phyloP scores from a whole-genome alignment of 2,113 vertebrate species.

The Antennarius striatus region DNA sequence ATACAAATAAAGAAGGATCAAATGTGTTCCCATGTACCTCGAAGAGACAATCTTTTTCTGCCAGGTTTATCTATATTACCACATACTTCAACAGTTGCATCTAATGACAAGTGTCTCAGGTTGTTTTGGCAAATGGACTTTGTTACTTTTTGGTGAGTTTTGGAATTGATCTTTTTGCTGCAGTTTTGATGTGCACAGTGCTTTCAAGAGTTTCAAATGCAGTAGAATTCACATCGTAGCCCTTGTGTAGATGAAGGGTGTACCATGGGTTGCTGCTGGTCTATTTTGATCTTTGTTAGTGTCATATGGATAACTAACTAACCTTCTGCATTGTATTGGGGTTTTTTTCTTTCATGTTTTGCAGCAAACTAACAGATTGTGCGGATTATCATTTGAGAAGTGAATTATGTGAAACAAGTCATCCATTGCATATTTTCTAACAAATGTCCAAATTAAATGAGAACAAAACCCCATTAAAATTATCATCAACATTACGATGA shows the following conservation, averaged over 20 bases:
- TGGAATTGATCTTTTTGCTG: constrained; percentile 1
- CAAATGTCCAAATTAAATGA: constrained; percentile 15
- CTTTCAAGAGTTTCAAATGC: constrained; percentile 16
- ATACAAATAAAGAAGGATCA: no score
- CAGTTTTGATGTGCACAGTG: constrained; percentile 26
- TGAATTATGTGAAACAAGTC: constrained; percentile 24
- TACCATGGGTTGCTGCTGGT: constrained; percentile 47
- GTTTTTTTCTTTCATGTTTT: no score
- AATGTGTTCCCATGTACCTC: no score
- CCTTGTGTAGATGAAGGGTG: constrained; percentile 18
- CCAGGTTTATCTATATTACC: no score
- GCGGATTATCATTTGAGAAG: background rate
- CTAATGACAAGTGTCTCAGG: background rate
- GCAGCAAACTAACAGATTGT: no score
- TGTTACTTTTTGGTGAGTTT: background rate
- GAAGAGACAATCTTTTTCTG: no score
- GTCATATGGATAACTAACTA: constrained; percentile 60
- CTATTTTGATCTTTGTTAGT: constrained; percentile 44
- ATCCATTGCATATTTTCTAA: constrained; percentile 26
- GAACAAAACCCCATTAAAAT: constrained; percentile 30
- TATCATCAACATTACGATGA: constrained; percentile 14
- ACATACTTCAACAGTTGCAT: no score
- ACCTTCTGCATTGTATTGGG: constrained; percentile 30
- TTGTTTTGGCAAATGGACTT: background rate
- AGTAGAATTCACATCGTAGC: constrained; percentile 13